Evolutionary conservation across 2,797 vertebrate genomes (phyloP).

Genomic region (Gorsachius magnificus): DNA sequence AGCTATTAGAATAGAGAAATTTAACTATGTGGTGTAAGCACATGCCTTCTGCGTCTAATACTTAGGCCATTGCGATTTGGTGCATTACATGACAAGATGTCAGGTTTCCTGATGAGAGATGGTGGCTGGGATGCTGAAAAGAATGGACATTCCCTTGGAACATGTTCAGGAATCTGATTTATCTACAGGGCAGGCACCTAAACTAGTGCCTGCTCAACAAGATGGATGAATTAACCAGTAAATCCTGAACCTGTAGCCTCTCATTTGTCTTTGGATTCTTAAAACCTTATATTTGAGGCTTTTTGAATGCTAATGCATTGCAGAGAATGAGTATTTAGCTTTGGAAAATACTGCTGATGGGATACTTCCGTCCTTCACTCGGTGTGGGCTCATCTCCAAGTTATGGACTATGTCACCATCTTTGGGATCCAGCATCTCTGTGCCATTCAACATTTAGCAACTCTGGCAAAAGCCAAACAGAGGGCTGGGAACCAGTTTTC

Average conservation of each 20-base stretch:
- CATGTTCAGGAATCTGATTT: not conserved
- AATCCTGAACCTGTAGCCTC: not conserved
- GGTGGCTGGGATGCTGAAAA: not conserved
- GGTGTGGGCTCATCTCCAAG: not conserved
- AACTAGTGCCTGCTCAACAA: not conserved
- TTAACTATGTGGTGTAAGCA: not conserved
- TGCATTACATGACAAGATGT: not conserved
- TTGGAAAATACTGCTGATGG: not conserved
- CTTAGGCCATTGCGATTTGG: not conserved
- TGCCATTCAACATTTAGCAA: constrained; percentile 10
- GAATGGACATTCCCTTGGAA: not conserved
- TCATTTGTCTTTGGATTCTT: not conserved
- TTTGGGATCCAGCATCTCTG: not conserved
- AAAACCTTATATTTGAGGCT: not conserved
- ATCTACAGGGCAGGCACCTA: not conserved
- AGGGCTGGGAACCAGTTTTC: constrained; percentile 53
- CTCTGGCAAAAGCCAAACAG: constrained; percentile 7
- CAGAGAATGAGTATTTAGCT: not conserved
- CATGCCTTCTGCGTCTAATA: not conserved
- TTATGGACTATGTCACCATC: not conserved
- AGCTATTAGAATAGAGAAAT: not conserved
- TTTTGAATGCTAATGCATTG: not conserved
- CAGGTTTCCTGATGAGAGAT: not conserved
- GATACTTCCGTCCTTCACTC: not conserved
- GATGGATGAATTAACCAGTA: not conserved